These are phyloP conservation scores for Tragopan temminckii DNA, from an alignment of 2,797 vertebrate genomes.

Conservation along the genomic window DNA sequence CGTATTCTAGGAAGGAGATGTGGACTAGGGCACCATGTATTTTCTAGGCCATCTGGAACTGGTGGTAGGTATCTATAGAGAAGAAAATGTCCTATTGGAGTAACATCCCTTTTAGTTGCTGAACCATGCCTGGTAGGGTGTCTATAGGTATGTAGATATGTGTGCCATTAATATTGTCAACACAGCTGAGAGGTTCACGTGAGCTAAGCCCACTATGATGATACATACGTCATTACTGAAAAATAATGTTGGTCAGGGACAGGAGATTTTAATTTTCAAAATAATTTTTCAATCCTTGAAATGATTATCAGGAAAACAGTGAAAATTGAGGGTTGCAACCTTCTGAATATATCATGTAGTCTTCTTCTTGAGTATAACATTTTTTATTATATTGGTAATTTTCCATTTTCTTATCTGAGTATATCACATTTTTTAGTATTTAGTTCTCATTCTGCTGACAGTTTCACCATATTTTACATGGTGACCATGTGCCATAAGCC, in stretches of 20 bases:
- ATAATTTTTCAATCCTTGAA: neutral
- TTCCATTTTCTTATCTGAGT: neutral
- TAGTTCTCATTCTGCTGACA: neutral
- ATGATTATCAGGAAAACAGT: neutral
- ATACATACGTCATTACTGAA: neutral
- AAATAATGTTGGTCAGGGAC: neutral
- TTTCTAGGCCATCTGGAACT: neutral
- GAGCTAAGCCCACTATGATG: neutral
- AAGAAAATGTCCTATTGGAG: neutral
- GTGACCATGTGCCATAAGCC: neutral
- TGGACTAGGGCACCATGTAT: neutral
- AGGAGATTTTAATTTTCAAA: neutral
- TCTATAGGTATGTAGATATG: neutral
- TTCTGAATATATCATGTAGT: neutral
- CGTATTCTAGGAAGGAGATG: neutral
- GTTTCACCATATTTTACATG: neutral
- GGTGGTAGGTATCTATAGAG: neutral
- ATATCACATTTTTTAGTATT: neutral
- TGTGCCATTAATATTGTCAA: neutral
- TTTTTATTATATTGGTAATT: neutral
- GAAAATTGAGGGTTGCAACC: neutral
- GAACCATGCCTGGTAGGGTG: neutral
- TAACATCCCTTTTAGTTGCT: neutral
- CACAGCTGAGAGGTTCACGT: neutral
- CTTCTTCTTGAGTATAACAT: neutral